These are phyloP conservation scores for Coreoperca whiteheadi DNA, from an alignment of 2,113 vertebrate genomes.

Conservation along the genomic window DNA sequence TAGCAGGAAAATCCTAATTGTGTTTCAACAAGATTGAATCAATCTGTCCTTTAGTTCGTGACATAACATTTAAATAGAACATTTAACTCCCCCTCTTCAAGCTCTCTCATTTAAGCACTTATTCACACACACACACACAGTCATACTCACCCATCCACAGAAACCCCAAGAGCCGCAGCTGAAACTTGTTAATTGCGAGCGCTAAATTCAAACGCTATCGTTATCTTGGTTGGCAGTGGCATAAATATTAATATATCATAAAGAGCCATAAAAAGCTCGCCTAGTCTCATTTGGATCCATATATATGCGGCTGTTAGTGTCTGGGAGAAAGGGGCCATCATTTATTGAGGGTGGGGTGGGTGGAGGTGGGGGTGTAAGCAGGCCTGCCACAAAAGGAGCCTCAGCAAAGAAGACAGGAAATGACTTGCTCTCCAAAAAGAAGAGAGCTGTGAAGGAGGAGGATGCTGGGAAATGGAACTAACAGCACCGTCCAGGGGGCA, in stretches of 20 bases:
- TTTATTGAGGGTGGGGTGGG: slow-evolving; percentile 45
- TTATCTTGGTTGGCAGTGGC: slow-evolving; percentile 64
- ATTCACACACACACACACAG: background rate
- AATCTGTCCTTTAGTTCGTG: slow-evolving; percentile 66
- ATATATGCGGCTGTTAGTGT: slow-evolving; percentile 74
- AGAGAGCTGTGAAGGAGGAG: slow-evolving; percentile 28
- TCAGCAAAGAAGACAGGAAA: slow-evolving; percentile 61
- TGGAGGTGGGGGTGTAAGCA: background rate
- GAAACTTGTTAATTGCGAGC: slow-evolving; percentile 73
- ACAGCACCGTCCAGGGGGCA: slow-evolving; percentile 10
- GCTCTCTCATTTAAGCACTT: slow-evolving; percentile 26
- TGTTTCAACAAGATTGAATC: slow-evolving; percentile 72
- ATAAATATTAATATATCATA: slow-evolving; percentile 82
- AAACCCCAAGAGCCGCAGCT: slow-evolving; percentile 63
- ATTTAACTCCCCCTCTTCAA: slow-evolving; percentile 55
- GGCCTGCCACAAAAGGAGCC: slow-evolving; percentile 36
- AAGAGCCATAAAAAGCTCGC: slow-evolving; percentile 65
- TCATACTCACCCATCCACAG: slow-evolving; percentile 3
- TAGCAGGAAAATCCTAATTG: slow-evolving; percentile 60
- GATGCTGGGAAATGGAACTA: slow-evolving; percentile 38
- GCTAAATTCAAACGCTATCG: slow-evolving; percentile 75
- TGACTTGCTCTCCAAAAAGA: slow-evolving; percentile 47
- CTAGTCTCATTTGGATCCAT: slow-evolving; percentile 73
- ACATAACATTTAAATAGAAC: slow-evolving; percentile 72
- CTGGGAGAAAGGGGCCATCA: slow-evolving; percentile 33